Evolutionary conservation across 1,140 invertebrate genomes (phyloP), one percentile per base, ranked within the genome.

Genomic region (Cydia fagiglandana): DNA sequence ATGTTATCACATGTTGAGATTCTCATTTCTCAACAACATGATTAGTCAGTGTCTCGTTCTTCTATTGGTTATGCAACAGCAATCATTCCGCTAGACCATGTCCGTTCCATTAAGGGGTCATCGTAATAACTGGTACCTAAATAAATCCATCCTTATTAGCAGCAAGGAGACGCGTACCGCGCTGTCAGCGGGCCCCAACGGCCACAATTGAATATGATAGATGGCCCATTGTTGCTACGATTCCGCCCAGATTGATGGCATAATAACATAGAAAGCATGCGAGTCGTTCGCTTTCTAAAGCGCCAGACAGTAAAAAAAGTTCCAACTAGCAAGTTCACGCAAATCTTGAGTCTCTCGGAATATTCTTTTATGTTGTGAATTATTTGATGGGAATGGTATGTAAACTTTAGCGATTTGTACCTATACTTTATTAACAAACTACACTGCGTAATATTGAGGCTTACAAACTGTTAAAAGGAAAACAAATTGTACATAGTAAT

Each of bases 71-170:
- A 70, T 70, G 66, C 66, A 70, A 70, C 66, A 70, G n/a, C 66
- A 70, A 38, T 70, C 66, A 70, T 70, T 10, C 30, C 9, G n/a
- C 66, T 70, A 70, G 66, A 70, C 30, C 66, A 20, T 70, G 66
- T 70, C 66, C 66, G 66, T 70, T 70, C 66, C 38, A 70, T 70
- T 38, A 70, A 70, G 66, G 34, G 66, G 38, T 70, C 66, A 70
- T 70, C 66, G 66, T 70, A 70, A 70, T 70, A 70, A 70, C 66
- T 70, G 30, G 66, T 70, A 41, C 66, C 66, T 70, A 87, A 83
- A 86, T 86, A 86, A 82, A 87, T 87, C 81, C 81, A 83, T 83
- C 83, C 84, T 82, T 85, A 86, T 85, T 86, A 86, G 76, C 70
- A 70, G 73, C 79, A 82, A 78, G 78, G 80, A 80, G 80, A 74